Evolutionary conservation across 2,113 vertebrate species (phyloP).

Genomic region (Urocitellus parryii): DNA sequence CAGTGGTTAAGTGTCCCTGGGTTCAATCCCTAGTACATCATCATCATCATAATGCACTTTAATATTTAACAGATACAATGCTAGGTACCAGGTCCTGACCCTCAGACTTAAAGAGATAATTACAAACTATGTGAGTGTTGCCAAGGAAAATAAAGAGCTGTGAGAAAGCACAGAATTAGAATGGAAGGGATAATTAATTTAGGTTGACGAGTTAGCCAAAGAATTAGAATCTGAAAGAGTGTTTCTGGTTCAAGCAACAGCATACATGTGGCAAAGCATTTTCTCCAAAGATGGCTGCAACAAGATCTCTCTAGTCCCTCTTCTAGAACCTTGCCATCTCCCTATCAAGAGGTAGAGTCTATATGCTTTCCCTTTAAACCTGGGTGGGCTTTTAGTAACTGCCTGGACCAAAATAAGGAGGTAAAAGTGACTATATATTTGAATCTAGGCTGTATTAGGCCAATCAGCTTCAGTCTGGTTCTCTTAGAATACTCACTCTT

Average conservation of each 20-base stretch:
- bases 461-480: not conserved
- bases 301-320: not conserved
- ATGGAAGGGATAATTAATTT: not conserved
- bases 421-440: not conserved
- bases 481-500: slow-evolving; percentile 12
- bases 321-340: not conserved
- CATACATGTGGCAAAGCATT: not conserved
- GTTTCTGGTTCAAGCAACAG: not conserved
- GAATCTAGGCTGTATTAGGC: not conserved
- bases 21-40: too few species aligned
- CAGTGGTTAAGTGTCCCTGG: too few species aligned
- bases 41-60: not conserved
- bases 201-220: not conserved
- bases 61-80: not conserved
- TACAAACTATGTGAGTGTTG: not conserved
- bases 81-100: not conserved
- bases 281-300: not conserved
- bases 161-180: not conserved
- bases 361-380: not conserved
- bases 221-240: not conserved
- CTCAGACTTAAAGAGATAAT: not conserved
- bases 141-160: slow-evolving; percentile 27
- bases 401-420: not conserved
- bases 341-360: not conserved
- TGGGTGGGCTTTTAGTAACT: not conserved